Evolutionary conservation across 35 echinoderm and acorn worm species (phyloP).

Genomic region (Heliocidaris tuberculata): DNA sequence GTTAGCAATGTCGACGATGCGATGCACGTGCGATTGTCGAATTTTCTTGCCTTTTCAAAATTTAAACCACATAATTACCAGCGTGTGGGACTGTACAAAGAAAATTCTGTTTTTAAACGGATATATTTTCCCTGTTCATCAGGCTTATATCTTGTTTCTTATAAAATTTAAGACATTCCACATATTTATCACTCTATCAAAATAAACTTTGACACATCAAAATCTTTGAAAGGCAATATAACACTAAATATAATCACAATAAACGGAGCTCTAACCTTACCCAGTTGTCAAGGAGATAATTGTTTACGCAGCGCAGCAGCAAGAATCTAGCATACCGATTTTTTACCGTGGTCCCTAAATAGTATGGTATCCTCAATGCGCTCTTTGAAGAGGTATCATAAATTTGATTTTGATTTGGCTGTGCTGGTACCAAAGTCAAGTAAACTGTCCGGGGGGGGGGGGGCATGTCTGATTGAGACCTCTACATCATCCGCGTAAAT

Average conservation of each 20-base stretch:
- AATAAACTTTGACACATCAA: background rate
- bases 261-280: background rate
- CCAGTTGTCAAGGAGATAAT: background rate
- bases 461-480: no score
- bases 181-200: background rate
- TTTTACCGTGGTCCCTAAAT: background rate
- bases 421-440: no score
- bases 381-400: no score
- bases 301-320: background rate
- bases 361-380: background rate
- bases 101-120: background rate
- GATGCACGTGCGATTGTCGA: background rate
- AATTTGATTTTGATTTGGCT: no score
- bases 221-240: background rate
- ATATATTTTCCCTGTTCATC: background rate
- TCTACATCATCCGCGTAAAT: no score
- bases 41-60: no score
- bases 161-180: background rate
- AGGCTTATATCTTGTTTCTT: background rate
- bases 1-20: no score
- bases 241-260: background rate
- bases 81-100: background rate
- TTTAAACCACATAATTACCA: background rate
- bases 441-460: no score
- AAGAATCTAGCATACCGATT: no score